Base-by-base conservation (phyloP, 1,140 invertebrate genomes). In the Danaus melanippus region DNA sequence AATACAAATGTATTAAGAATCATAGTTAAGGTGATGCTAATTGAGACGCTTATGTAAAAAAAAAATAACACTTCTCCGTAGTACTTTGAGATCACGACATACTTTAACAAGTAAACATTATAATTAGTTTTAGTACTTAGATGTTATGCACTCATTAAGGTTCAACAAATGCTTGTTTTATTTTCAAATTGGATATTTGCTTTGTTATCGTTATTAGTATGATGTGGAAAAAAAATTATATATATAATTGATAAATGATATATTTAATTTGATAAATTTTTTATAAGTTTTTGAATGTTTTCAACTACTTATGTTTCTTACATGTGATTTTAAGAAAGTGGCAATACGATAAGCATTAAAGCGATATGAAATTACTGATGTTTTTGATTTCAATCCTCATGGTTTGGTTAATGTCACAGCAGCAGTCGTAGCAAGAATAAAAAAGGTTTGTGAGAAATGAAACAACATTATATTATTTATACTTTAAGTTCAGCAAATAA, bases 271-370 rank as follows among this genome's bases (percentile, higher is more conserved):
- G 64, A 57, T 76, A 60, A 73, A 73, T 69, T 69, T 15, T 15
- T 15, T 15, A 64, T 79, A 80, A 79, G 69, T 75, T 69, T 71
- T 70, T 59, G 71, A 74, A 68, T 74, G 71, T 74, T 78, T 76
- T 74, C 80, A 74, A 70, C 65, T 73, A 74, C 62, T 42, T 54
- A 73, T 74, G 72, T 82, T 82, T 82, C 76, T 80, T 82, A 75
- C 72, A 77, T 77, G 74, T 79, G 76, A 76, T 79, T 79, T 15
- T 79, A 77, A 80, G 74, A 79, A 83, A 73, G 63, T 76, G 77
- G 76, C 76, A 79, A 83, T 80, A 80, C 62, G 67, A 73, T 15
- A 15, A 15, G 15, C 15, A 15, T 72, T 79, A 79, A 84, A 80
- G 67, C 69, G 62, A 79, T 69, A 66, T 73, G 55, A 65, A 64